Percentiles rank a stretch among this genome's conserved stretches.
phyloP scores from a whole-genome alignment of 2,797 vertebrate species.

The Eremophila alpestris region DNA sequence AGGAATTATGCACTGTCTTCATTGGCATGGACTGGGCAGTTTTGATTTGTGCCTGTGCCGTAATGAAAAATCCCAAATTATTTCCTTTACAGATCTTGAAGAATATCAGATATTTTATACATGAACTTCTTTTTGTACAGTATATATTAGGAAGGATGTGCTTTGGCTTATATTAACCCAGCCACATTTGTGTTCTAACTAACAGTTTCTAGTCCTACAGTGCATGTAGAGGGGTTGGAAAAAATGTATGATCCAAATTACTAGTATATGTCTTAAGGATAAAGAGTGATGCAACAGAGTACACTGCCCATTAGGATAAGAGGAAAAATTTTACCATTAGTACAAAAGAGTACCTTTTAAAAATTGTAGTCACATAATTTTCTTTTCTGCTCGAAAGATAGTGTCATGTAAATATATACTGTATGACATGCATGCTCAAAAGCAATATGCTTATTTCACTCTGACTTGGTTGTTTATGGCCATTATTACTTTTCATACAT shows the following conservation, averaged over 20 bases:
- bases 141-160: not conserved
- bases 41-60: not conserved
- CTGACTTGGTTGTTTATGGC: not conserved
- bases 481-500: not conserved
- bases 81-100: not conserved
- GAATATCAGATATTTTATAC: not conserved
- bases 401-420: not conserved
- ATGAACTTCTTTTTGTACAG: not conserved
- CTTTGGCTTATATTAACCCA: not conserved
- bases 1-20: not conserved
- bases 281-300: not conserved
- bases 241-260: not conserved
- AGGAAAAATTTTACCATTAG: not conserved
- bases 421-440: not conserved
- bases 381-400: not conserved
- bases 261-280: not conserved
- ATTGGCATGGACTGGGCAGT: not conserved
- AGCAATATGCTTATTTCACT: not conserved
- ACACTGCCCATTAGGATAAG: not conserved
- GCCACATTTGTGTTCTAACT: not conserved
- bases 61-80: not conserved
- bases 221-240: not conserved
- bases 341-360: not conserved
- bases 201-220: not conserved
- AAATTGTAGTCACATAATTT: not conserved